A percentile compares a stretch with the other conserved stretches of the same genome.
These are phyloP conservation scores for Epinotia brunnichana DNA, from an alignment of 2,888 invertebrate genomes.

Conservation along the genomic window DNA sequence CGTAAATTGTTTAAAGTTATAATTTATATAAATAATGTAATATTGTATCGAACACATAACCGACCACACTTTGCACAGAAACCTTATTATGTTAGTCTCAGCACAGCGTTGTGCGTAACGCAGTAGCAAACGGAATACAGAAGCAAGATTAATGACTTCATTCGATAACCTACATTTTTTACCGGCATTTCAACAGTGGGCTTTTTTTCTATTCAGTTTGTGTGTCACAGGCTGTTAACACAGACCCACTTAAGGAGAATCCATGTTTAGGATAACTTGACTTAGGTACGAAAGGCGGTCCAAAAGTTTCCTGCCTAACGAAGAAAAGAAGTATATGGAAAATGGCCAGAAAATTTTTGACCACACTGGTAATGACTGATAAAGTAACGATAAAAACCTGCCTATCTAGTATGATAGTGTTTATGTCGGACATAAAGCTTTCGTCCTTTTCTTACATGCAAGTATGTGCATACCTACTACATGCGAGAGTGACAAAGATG, in stretches of 20 bases:
- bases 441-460: too few species aligned
- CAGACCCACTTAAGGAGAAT: background rate
- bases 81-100: constrained; percentile 16
- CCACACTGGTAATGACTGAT: too few species aligned
- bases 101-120: constrained; percentile 26
- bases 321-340: too few species aligned
- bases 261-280: background rate
- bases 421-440: too few species aligned
- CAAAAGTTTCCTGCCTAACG: too few species aligned
- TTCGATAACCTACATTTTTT: constrained; percentile 38
- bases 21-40: background rate
- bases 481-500: too few species aligned
- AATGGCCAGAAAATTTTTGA: too few species aligned
- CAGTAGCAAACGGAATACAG: constrained; percentile 31
- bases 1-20: too few species aligned
- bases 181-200: constrained; percentile 16
- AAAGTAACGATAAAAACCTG: too few species aligned
- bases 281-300: too few species aligned
- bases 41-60: background rate
- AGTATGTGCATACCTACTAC: too few species aligned
- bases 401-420: too few species aligned
- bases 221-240: constrained; percentile 1
- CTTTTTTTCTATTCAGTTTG: constrained; percentile 17
- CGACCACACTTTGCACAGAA: background rate
- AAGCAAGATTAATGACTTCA: constrained; percentile 26